phyloP scores from a whole-genome alignment of 2,113 vertebrate genomes.

The Notothenia coriiceps region DNA sequence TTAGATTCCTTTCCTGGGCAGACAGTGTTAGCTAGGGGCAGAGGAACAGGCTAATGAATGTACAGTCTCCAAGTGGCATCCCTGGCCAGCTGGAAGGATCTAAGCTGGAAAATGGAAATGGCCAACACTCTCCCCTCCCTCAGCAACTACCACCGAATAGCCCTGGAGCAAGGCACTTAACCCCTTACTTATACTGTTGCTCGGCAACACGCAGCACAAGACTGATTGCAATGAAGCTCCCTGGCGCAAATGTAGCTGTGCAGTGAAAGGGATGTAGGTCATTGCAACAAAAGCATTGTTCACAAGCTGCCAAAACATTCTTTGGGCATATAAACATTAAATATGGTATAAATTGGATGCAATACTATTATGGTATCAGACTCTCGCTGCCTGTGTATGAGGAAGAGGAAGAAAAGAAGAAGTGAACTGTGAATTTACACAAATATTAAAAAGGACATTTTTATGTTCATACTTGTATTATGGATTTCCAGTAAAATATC shows the following conservation, averaged over 20 bases:
- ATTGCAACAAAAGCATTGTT: constrained; percentile 35
- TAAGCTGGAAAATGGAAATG: constrained; percentile 47
- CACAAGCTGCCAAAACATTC: constrained; percentile 60
- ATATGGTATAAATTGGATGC: constrained; percentile 37
- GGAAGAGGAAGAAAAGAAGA: constrained; percentile 1
- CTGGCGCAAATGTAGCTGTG: constrained; percentile 48
- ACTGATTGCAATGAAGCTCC: constrained; percentile 61
- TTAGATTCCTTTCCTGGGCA: constrained; percentile 9
- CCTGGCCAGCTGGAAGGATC: constrained; percentile 22
- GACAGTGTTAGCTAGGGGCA: not conserved
- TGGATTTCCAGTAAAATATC: no score
- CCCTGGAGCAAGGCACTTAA: constrained; percentile 76
- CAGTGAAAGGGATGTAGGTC: constrained; percentile 61
- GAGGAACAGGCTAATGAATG: constrained; percentile 32
- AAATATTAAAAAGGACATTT: not conserved
- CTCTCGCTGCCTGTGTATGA: not conserved
- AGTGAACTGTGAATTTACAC: constrained; percentile 21
- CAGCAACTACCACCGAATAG: constrained; percentile 30
- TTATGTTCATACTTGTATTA: no score
- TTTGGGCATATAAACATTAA: constrained; percentile 53
- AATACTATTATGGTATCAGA: constrained; percentile 16
- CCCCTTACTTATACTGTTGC: constrained; percentile 64
- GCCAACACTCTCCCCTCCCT: constrained; percentile 42
- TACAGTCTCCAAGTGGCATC: constrained; percentile 7
- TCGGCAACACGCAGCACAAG: constrained; percentile 52